Evolutionary conservation across 2,797 vertebrate species (phyloP).

Genomic region (Microctenopoma steveboyesi): DNA sequence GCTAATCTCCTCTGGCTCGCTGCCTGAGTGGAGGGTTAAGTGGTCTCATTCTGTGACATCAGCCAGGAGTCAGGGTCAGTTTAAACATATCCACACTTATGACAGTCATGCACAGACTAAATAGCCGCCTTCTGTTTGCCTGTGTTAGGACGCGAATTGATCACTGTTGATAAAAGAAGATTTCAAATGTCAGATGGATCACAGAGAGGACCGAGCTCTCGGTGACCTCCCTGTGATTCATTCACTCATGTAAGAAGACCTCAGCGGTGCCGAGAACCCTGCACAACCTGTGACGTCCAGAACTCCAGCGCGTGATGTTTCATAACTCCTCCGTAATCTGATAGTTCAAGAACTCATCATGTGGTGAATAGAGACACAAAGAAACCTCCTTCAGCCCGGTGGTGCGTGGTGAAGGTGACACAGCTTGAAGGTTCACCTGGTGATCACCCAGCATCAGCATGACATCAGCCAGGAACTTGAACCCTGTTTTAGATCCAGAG

Average conservation of each 20-base stretch:
- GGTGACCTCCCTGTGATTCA: slow-evolving; percentile 49
- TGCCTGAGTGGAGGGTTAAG: slow-evolving; percentile 72
- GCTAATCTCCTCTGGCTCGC: slow-evolving; percentile 66
- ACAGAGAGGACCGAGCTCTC: too few species aligned
- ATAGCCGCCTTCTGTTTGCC: background rate
- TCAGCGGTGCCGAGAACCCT: slow-evolving; percentile 36
- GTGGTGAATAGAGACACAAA: slow-evolving; percentile 68
- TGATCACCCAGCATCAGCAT: background rate
- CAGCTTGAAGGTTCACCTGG: slow-evolving; percentile 5
- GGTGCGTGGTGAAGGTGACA: too few species aligned
- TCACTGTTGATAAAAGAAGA: background rate
- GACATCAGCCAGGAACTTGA: background rate
- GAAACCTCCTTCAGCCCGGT: slow-evolving; percentile 54
- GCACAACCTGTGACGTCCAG: slow-evolving; percentile 4
- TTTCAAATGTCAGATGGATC: too few species aligned
- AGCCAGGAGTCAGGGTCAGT: slow-evolving; percentile 58
- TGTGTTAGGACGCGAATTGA: too few species aligned
- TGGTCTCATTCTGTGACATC: slow-evolving; percentile 75
- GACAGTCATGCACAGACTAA: too few species aligned
- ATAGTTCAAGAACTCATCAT: slow-evolving; percentile 55
- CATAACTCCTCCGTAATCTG: slow-evolving; percentile 67
- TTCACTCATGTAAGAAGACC: slow-evolving; percentile 46
- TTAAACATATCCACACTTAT: slow-evolving; percentile 32
- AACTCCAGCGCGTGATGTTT: slow-evolving; percentile 41
- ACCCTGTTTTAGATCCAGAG: too few species aligned